Conservation (phyloP, 2,797 vertebrate genomes). For the Dipus sagitta region DNA sequence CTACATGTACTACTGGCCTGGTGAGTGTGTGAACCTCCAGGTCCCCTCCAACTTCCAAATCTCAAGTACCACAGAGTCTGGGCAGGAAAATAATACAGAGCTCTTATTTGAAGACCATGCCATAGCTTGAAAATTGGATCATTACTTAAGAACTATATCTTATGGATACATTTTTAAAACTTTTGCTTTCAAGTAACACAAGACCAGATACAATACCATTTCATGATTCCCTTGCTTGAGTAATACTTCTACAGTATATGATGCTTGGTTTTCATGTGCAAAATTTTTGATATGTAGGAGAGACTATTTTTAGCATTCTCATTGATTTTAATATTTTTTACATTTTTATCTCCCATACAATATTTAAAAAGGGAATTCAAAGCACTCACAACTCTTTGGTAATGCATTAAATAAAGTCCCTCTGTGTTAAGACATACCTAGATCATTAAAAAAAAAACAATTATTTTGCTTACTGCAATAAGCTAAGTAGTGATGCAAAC, state of each 20-base stretch:
- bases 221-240: not conserved
- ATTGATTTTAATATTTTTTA: not conserved
- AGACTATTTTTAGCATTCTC: not conserved
- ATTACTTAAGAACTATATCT: not conserved
- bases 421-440: not conserved
- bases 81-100: fast-evolving
- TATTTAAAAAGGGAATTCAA: not conserved
- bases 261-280: not conserved
- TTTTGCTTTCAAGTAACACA: not conserved
- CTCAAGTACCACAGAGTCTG: not conserved
- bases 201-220: not conserved
- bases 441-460: not conserved
- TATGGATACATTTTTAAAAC: not conserved
- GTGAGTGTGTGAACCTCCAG: slow-evolving; percentile 86
- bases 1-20: slow-evolving; percentile 98
- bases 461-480: not conserved
- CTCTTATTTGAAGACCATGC: not conserved
- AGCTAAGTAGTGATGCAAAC: not conserved
- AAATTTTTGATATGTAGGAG: not conserved
- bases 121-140: not conserved
- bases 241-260: not conserved
- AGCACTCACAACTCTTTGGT: not conserved
- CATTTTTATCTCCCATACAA: not conserved
- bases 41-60: not conserved
- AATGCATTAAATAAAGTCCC: not conserved